Percentiles rank a stretch among this genome's conserved stretches.
Conservation (phyloP, 2,113 vertebrate genomes). For the Vicugna pacos region DNA sequence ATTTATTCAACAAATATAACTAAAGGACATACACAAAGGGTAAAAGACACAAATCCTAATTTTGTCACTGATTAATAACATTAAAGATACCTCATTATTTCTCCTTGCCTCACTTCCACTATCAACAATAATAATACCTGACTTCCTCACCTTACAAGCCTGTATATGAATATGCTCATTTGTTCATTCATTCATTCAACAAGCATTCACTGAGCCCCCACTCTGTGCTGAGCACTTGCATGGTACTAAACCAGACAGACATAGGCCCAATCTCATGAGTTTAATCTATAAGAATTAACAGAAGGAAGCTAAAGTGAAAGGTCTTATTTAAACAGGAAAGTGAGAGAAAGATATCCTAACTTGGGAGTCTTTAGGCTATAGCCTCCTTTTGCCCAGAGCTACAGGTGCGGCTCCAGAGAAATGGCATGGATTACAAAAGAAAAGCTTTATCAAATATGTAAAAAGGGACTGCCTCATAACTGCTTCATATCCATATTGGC, state of each 20-base stretch:
- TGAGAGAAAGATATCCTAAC: background rate
- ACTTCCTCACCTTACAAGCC: background rate
- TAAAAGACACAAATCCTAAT: background rate
- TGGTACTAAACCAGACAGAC: background rate
- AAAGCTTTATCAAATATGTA: conserved; percentile 1
- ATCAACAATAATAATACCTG: background rate
- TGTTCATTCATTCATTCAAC: background rate
- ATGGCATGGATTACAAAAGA: background rate
- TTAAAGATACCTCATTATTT: conserved; percentile 20
- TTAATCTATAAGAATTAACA: conserved; percentile 28
- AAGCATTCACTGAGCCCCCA: background rate
- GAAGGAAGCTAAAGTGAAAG: background rate
- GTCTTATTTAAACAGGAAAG: conserved; percentile 21
- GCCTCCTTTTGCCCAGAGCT: conserved; percentile 10
- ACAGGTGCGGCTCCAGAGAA: conserved; percentile 31
- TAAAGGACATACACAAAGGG: background rate
- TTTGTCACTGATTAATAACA: background rate
- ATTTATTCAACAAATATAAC: background rate
- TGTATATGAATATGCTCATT: background rate
- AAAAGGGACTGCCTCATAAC: background rate
- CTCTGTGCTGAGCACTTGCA: background rate
- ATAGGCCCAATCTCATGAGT: background rate
- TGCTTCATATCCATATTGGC: background rate
- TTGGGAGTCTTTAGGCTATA: background rate
- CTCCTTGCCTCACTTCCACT: background rate